A percentile compares a stretch with the other conserved stretches of the same genome.
phyloP scores from a whole-genome alignment of 2,797 vertebrate genomes.

The Peromyscus nudipes region DNA sequence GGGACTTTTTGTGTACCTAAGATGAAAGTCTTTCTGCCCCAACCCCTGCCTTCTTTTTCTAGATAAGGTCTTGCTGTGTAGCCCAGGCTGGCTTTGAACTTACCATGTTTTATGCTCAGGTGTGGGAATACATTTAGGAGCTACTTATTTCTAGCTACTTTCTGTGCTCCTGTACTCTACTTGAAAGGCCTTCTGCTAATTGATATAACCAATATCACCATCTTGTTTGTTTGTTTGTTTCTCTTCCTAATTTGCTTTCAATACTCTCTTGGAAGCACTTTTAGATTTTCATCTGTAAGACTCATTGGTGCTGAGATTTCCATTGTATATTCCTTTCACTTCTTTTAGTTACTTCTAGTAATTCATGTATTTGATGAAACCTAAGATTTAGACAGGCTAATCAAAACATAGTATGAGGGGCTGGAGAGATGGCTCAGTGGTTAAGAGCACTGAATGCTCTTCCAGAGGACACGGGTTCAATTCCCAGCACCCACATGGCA shows the following conservation, averaged over 20 bases:
- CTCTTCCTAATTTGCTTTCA: not conserved
- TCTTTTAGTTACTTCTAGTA: not conserved
- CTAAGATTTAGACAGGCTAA: not conserved
- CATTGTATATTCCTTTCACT: not conserved
- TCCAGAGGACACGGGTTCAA: no score
- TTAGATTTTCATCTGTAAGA: not conserved
- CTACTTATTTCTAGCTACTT: not conserved
- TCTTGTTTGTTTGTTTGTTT: not conserved
- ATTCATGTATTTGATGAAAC: not conserved
- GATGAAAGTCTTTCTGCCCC: not conserved
- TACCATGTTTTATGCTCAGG: no score
- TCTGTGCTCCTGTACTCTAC: not conserved
- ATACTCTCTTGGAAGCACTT: not conserved
- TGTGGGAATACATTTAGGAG: not conserved
- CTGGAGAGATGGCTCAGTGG: no score
- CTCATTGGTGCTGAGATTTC: not conserved
- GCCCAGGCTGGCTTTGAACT: not conserved
- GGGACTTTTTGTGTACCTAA: not conserved
- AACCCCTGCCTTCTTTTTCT: not conserved
- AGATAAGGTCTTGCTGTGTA: not conserved
- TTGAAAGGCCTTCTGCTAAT: not conserved
- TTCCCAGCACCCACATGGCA: no score
- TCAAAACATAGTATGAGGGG: not conserved
- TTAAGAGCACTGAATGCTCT: no score
- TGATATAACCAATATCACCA: not conserved